Evolutionary conservation across 1,140 invertebrate genomes (phyloP), one percentile per base, ranked within the genome.

Genomic region (Saccostrea cuccullata): DNA sequence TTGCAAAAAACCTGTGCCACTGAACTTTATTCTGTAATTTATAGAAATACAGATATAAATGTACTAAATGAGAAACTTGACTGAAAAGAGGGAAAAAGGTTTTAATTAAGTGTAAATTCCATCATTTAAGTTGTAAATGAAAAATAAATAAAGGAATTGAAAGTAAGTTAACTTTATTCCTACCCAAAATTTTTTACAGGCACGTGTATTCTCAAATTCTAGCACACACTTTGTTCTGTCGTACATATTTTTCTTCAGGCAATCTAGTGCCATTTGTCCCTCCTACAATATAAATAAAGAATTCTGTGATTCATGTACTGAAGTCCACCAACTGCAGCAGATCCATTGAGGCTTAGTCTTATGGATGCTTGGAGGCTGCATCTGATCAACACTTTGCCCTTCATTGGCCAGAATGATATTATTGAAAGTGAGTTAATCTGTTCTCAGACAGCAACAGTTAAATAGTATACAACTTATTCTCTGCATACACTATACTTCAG

Each of bases 141-240:
- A 30, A 15, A 47, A 82, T 15, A 82, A 82, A 82, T 30, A 3
- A 0, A 82, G 4, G 17, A 82, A 84, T 82, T 30, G 11, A 84
- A n/a, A 36, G 17, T 17, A 83, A 36, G 4, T 47, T 55, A 60
- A 64, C 30, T 64, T 9, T 56, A 55, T 77, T 86, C 92, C 87
- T 91, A 92, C 93, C 93, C 93, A 93, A 89, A 93, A 93, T 60
- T 92, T 90, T 40, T 87, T 86, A 77, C 93, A 93, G 70, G 92
- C 90, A 82, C 86, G 89, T 89, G 92, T 93, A 86, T 93, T 93
- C 70, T 90, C 88, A 87, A 93, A 93, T 58, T 89, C 84, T 15
- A 82, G 82, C 11, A 55, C n/a, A 87, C 93, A 93, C 55, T 91
- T 87, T 15, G 87, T 82, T 64, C 88, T 86, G 70, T 92, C 91